Conservation (phyloP, 1,140 invertebrate genomes). For the Euura lappo region DNA sequence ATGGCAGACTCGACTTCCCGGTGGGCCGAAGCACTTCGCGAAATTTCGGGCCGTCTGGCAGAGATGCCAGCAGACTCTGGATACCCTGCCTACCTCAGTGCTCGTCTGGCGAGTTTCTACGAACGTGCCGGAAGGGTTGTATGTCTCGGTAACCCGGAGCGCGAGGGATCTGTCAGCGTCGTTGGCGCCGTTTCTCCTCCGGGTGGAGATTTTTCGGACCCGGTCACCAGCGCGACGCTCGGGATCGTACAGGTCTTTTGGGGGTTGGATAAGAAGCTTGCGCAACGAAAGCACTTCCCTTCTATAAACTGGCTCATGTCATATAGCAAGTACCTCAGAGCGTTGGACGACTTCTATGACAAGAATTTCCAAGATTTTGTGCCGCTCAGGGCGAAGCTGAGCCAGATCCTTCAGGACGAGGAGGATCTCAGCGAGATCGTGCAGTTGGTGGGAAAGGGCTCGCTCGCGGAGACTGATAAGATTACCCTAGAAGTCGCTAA, state of each 20-base stretch:
- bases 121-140: conserved; percentile 74
- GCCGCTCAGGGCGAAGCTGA: conserved; percentile 64
- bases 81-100: conserved; percentile 76
- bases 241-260: conserved; percentile 79
- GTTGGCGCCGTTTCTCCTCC: conserved; percentile 80
- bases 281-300: conserved; percentile 78
- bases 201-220: conserved; percentile 80
- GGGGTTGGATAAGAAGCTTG: conserved; percentile 78
- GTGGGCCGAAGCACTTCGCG: conserved; percentile 85
- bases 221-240: conserved; percentile 76
- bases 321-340: conserved; percentile 82
- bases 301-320: conserved; percentile 79
- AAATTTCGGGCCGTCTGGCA: conserved; percentile 85
- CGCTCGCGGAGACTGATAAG: conserved; percentile 80
- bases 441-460: conserved; percentile 85
- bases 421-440: conserved; percentile 89
- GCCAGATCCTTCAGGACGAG: conserved; percentile 82
- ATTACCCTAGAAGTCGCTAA: conserved; percentile 81
- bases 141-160: conserved; percentile 71
- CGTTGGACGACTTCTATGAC: conserved; percentile 83
- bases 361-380: conserved; percentile 79
- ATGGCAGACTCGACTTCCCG: conserved; percentile 88
- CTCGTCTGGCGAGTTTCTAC: conserved; percentile 76
- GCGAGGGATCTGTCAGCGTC: conserved; percentile 76
- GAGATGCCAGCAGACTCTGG: conserved; percentile 85